These are phyloP conservation scores for Dryocosmus kuriphilus DNA, from an alignment of 2,888 invertebrate species.

Conservation along the genomic window DNA sequence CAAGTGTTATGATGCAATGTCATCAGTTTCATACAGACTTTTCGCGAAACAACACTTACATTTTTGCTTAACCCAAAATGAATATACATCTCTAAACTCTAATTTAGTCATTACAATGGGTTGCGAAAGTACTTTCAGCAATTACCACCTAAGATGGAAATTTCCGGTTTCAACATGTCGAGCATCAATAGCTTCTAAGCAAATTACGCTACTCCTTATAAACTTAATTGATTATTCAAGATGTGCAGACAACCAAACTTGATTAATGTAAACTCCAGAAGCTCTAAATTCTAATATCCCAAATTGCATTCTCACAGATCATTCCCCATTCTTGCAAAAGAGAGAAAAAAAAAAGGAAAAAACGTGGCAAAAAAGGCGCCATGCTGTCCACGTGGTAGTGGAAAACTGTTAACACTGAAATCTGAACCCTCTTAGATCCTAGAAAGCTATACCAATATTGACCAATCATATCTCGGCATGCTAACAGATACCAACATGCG, in stretches of 20 bases:
- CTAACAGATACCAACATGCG: slow-evolving; percentile 44
- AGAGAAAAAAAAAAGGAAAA: no score
- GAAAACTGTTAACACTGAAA: neutral
- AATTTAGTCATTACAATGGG: neutral
- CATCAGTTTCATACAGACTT: neutral
- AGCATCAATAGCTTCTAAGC: slow-evolving; percentile 9
- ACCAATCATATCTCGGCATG: slow-evolving; percentile 16
- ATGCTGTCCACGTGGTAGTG: slow-evolving; percentile 3
- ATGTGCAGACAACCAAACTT: slow-evolving; percentile 10
- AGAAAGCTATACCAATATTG: neutral
- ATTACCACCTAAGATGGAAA: slow-evolving; percentile 16
- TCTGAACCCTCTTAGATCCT: neutral
- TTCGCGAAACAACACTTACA: no score
- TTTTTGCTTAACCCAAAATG: neutral
- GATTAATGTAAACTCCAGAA: slow-evolving; percentile 4
- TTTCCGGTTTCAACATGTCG: slow-evolving; percentile 31
- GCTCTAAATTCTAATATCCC: neutral
- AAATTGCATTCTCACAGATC: neutral
- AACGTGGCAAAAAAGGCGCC: neutral
- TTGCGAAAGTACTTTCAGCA: neutral
- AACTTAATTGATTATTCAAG: slow-evolving; percentile 33
- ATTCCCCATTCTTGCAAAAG: neutral
- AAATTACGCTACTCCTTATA: neutral
- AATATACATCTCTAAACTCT: neutral
- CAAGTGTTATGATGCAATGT: neutral